Conservation (phyloP, 1,140 invertebrate genomes). For the Cecropterus lyciades region DNA sequence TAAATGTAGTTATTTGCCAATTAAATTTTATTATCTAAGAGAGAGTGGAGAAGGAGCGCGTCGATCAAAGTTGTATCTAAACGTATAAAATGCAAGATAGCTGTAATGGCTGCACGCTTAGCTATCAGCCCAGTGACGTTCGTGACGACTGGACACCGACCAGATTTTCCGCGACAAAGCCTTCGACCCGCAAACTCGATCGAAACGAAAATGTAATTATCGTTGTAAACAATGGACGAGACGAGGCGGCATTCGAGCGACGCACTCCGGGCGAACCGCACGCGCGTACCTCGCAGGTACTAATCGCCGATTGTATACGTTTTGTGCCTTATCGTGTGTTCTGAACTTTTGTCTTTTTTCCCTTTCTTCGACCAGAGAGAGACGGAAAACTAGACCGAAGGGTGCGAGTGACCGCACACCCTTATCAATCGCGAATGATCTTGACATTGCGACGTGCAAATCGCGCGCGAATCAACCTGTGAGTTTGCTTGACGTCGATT, state of each 20-base stretch:
- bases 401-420: slow-evolving; percentile 45
- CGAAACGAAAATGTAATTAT: slow-evolving; percentile 78
- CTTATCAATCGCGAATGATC: slow-evolving; percentile 52
- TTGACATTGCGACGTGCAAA: slow-evolving; percentile 64
- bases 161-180: slow-evolving; percentile 73
- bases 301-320: slow-evolving; percentile 42
- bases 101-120: background rate
- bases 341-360: slow-evolving; percentile 38
- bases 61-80: background rate
- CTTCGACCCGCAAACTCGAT: slow-evolving; percentile 76
- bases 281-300: slow-evolving; percentile 62
- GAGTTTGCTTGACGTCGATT: slow-evolving; percentile 39
- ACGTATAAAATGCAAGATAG: background rate
- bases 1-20: no score
- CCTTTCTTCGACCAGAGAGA: slow-evolving; percentile 12
- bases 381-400: background rate
- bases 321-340: slow-evolving; percentile 57
- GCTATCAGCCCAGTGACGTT: slow-evolving; percentile 22
- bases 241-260: slow-evolving; percentile 73
- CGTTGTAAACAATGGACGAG: slow-evolving; percentile 75
- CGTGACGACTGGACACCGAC: slow-evolving; percentile 56
- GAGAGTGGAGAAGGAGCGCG: no score
- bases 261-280: slow-evolving; percentile 64
- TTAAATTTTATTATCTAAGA: no score
- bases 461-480: slow-evolving; percentile 40